A percentile compares a stretch with the other conserved stretches of the same genome.
These are phyloP conservation scores for Drosophila rufa DNA, from an alignment of 1,140 invertebrate species.

Conservation along the genomic window DNA sequence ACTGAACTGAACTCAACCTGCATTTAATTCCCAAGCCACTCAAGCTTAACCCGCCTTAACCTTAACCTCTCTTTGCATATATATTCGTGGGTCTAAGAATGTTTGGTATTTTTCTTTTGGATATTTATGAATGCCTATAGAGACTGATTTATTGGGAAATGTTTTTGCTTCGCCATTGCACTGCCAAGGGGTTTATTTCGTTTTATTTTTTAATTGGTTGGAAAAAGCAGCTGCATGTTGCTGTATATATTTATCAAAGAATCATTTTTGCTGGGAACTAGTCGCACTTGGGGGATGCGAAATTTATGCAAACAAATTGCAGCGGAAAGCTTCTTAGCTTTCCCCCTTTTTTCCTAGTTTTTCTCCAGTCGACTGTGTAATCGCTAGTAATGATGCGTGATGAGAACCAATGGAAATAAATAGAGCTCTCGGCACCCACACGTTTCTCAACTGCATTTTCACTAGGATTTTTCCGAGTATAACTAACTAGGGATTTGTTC, in stretches of 20 bases:
- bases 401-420: background rate
- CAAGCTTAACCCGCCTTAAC: background rate
- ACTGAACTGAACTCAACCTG: constrained; percentile 22
- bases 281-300: background rate
- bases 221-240: too few species aligned
- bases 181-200: too few species aligned
- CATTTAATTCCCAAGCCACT: constrained; percentile 1
- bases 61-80: constrained; percentile 5
- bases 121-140: background rate
- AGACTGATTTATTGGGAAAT: too few species aligned
- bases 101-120: background rate
- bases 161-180: too few species aligned
- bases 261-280: background rate
- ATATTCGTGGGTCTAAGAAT: background rate
- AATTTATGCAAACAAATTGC: background rate
- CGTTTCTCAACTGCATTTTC: too few species aligned
- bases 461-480: too few species aligned
- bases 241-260: background rate
- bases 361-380: background rate
- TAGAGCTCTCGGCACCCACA: too few species aligned
- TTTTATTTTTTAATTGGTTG: too few species aligned
- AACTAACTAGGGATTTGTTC: background rate
- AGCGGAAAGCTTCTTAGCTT: background rate
- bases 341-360: background rate
- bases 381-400: background rate